phyloP scores from a whole-genome alignment of 1,140 invertebrate species.

The Pemphigus obesinymphae region DNA sequence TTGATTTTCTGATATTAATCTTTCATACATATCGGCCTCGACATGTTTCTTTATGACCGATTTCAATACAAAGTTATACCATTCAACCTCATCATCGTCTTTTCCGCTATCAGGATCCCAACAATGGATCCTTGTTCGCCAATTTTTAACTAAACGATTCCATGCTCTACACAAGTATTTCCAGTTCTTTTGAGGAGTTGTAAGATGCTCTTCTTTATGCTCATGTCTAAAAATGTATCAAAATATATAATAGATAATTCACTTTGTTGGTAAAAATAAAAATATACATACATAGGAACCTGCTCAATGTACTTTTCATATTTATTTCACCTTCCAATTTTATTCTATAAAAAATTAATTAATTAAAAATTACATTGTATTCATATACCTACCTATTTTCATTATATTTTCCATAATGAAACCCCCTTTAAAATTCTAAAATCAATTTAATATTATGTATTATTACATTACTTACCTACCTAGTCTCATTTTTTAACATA shows the following conservation, averaged over 20 bases:
- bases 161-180: slow-evolving; percentile 87
- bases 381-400: too few species aligned
- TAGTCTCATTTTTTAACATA: too few species aligned
- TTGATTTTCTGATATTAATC: not conserved
- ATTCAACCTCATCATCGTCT: slow-evolving; percentile 45
- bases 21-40: not conserved
- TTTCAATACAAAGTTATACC: too few species aligned
- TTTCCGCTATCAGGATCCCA: slow-evolving; percentile 64
- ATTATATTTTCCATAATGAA: too few species aligned
- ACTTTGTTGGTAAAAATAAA: not conserved
- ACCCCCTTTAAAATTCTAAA: too few species aligned
- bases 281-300: slow-evolving; percentile 65
- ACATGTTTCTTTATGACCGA: too few species aligned
- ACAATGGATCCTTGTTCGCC: slow-evolving; percentile 77
- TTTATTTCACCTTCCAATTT: slow-evolving; percentile 63
- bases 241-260: slow-evolving; percentile 14
- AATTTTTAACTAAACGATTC: slow-evolving; percentile 80
- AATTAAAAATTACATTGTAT: too few species aligned
- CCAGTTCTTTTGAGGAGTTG: slow-evolving; percentile 77
- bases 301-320: slow-evolving; percentile 72
- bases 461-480: too few species aligned
- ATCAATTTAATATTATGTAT: too few species aligned
- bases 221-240: slow-evolving; percentile 55
- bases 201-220: slow-evolving; percentile 68
- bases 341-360: slow-evolving; percentile 9